A percentile compares a stretch with the other conserved stretches of the same genome.
Evolutionary conservation across 2,797 vertebrate genomes (phyloP).

Genomic region (Darevskia mixta): DNA sequence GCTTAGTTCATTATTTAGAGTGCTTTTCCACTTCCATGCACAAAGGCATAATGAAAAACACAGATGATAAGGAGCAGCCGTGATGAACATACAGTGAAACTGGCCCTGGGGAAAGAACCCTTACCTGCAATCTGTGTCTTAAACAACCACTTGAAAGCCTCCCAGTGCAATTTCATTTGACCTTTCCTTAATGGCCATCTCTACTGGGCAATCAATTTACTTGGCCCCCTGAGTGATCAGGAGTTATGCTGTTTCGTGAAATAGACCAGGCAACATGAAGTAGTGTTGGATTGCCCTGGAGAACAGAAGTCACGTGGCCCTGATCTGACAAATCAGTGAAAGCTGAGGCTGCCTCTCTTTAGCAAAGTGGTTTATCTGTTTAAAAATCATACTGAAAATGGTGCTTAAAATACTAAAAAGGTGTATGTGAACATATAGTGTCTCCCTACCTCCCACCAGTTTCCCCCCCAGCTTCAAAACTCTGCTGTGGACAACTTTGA

Average conservation of each 20-base stretch:
- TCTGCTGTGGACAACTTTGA: not conserved
- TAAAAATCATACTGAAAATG: not conserved
- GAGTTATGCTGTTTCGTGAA: not conserved
- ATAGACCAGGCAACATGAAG: not conserved
- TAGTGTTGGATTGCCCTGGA: not conserved
- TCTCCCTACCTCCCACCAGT: too few species aligned
- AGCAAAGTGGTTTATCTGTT: constrained; percentile 23
- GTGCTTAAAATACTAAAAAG: not conserved
- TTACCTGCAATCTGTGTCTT: constrained; percentile 20
- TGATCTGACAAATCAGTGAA: not conserved
- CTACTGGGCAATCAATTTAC: constrained; percentile 17
- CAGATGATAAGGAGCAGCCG: not conserved
- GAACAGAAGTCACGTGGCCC: not conserved
- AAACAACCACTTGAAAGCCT: not conserved
- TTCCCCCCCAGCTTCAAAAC: not conserved
- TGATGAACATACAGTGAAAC: constrained; percentile 13
- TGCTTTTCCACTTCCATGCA: not conserved
- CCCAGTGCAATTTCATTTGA: constrained; percentile 1
- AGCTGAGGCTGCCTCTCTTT: constrained; percentile 34
- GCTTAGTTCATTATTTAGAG: not conserved
- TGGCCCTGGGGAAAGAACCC: not conserved
- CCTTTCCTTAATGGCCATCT: constrained; percentile 10
- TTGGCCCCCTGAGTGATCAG: not conserved
- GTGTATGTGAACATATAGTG: not conserved
- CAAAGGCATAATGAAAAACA: constrained; percentile 11